A percentile compares a stretch with the other conserved stretches of the same genome.
Evolutionary conservation across 2,888 invertebrate species (phyloP).

Genomic region (Dimorphilus gyrociliatus): DNA sequence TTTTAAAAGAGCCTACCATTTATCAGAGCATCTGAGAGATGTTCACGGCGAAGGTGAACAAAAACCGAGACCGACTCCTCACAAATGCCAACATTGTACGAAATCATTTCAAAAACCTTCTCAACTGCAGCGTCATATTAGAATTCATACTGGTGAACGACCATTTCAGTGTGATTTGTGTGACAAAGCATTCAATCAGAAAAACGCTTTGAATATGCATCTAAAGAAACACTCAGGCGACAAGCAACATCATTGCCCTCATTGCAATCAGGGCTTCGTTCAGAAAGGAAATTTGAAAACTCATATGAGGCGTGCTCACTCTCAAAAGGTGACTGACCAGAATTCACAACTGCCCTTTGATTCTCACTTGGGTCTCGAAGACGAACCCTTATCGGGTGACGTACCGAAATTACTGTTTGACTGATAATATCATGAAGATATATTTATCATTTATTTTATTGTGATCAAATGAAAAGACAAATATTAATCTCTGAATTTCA

Average conservation of each 20-base stretch:
- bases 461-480: too few relatives aligned
- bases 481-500: too few relatives aligned
- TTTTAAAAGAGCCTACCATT: constrained; percentile 27
- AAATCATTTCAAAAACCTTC: constrained; percentile 57
- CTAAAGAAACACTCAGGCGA: constrained; percentile 31
- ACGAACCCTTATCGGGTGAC: too few relatives aligned
- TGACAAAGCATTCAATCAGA: constrained; percentile 34
- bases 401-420: too few relatives aligned
- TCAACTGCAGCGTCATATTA: constrained; percentile 47
- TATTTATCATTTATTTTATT: too few relatives aligned
- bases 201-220: constrained; percentile 34
- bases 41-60: constrained; percentile 5
- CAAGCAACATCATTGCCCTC: constrained; percentile 28
- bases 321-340: too few relatives aligned
- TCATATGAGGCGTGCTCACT: constrained; percentile 34
- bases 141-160: constrained; percentile 33
- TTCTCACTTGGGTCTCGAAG: too few relatives aligned
- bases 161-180: constrained; percentile 30
- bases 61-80: constrained; percentile 15
- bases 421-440: too few relatives aligned
- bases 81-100: constrained; percentile 50
- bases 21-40: constrained; percentile 29
- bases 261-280: constrained; percentile 29
- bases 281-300: constrained; percentile 36
- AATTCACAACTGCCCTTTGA: too few relatives aligned